Percentiles rank a stretch among this genome's conserved stretches.
phyloP scores from a whole-genome alignment of 2,113 vertebrate species.

The Festucalex cinctus region DNA sequence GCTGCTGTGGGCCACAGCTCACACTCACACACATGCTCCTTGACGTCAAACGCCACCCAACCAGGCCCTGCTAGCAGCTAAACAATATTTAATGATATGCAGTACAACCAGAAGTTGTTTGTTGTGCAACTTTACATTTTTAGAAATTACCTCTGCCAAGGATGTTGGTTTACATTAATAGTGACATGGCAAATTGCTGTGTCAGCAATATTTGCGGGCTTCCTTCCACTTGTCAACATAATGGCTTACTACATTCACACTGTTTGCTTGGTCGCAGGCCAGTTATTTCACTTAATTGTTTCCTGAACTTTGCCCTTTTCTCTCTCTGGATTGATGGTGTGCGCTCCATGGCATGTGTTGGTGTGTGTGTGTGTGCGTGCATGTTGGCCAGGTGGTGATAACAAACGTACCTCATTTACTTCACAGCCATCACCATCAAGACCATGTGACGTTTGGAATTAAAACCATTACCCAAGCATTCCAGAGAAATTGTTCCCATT shows the following conservation, averaged over 20 bases:
- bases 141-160: constrained; percentile 9
- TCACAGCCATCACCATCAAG: constrained; percentile 45
- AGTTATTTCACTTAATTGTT: constrained; percentile 72
- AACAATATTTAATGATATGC: background rate
- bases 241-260: constrained; percentile 60
- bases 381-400: constrained; percentile 47
- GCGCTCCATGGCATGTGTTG: constrained; percentile 35
- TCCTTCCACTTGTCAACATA: constrained; percentile 27
- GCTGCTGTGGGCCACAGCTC: no score
- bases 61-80: no score
- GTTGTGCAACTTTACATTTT: constrained; percentile 1
- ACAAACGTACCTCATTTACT: constrained; percentile 48
- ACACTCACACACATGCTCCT: no score
- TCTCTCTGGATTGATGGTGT: constrained; percentile 50
- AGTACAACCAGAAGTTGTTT: background rate
- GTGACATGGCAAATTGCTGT: constrained; percentile 35
- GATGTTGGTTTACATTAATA: background rate
- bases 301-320: constrained; percentile 71
- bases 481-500: constrained; percentile 35
- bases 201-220: constrained; percentile 13
- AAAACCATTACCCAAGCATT: constrained; percentile 11
- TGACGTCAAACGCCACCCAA: background rate
- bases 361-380: constrained; percentile 27
- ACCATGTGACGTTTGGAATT: constrained; percentile 25
- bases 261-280: constrained; percentile 31